phyloP scores from a whole-genome alignment of 2,113 vertebrate genomes.

The Neolamprologus falcicula region DNA sequence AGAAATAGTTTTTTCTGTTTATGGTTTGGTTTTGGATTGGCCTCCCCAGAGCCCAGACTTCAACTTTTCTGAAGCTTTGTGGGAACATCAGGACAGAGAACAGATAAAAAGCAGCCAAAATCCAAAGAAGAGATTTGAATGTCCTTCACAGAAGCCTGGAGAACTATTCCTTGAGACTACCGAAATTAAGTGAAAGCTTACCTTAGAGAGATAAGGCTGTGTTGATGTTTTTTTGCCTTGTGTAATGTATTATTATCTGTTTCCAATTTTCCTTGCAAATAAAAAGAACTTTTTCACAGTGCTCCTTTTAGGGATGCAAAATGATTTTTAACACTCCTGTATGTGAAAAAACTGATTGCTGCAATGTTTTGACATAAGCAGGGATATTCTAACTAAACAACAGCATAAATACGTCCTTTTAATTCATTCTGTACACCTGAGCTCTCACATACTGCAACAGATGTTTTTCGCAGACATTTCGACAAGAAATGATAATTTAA shows the following conservation, averaged over 20 bases:
- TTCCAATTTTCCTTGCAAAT: neutral
- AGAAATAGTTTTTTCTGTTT: neutral
- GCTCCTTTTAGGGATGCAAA: neutral
- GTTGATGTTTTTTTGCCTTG: neutral
- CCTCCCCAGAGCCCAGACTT: neutral
- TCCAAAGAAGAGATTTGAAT: neutral
- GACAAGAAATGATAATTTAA: neutral
- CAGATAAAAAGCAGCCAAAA: neutral
- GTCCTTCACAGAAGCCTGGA: neutral
- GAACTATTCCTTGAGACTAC: neutral
- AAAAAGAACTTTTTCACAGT: neutral
- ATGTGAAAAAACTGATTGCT: neutral
- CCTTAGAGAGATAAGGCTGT: neutral
- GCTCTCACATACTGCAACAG: neutral
- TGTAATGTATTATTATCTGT: neutral
- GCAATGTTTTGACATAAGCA: neutral
- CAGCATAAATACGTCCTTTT: neutral
- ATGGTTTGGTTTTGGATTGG: neutral
- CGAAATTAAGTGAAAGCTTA: neutral
- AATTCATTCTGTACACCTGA: neutral
- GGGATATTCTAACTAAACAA: neutral
- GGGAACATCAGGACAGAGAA: neutral
- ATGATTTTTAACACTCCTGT: neutral
- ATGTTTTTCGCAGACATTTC: neutral
- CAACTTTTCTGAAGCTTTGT: neutral